phyloP scores from a whole-genome alignment of 2,113 vertebrate species.

The Potamarius usumacintae region DNA sequence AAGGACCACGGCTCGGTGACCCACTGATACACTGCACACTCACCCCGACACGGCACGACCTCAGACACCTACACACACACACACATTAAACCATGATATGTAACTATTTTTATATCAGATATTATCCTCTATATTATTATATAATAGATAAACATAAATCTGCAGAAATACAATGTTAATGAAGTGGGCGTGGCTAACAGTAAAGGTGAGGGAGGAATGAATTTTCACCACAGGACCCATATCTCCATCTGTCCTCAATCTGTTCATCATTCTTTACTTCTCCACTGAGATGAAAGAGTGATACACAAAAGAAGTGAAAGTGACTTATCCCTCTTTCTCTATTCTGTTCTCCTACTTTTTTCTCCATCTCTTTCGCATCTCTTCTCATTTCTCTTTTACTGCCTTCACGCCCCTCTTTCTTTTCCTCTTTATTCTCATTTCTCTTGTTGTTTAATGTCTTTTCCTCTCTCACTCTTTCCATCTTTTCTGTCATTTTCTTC shows the following conservation, averaged over 20 bases:
- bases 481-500: neutral
- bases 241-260: neutral
- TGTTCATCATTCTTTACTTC: neutral
- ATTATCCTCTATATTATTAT: neutral
- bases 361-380: constrained; percentile 2
- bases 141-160: neutral
- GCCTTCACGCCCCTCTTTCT: neutral
- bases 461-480: neutral
- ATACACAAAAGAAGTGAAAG: neutral
- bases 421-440: neutral
- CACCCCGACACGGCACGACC: constrained; percentile 83
- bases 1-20: constrained; percentile 87
- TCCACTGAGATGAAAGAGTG: neutral
- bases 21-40: constrained; percentile 88
- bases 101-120: neutral
- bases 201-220: neutral
- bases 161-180: neutral
- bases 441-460: neutral
- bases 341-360: neutral
- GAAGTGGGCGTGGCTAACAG: neutral
- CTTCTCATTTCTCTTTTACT: neutral
- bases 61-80: constrained; percentile 84
- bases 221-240: neutral
- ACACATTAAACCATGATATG: neutral
- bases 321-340: neutral